These are phyloP conservation scores for Graptemys geographica DNA, from an alignment of 2,797 vertebrate genomes.

Conservation along the genomic window DNA sequence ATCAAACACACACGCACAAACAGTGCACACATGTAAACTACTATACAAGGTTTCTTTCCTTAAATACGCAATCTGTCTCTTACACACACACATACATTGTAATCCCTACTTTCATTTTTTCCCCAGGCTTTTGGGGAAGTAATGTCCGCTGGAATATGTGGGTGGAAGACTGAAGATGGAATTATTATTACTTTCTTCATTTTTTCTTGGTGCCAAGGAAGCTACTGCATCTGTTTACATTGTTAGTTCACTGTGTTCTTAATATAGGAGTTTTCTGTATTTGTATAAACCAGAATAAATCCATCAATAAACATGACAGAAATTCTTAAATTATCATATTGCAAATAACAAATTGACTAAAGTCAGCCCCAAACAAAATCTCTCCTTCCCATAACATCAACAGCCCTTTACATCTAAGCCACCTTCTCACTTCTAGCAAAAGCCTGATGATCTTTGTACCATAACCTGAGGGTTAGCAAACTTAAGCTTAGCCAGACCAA, in stretches of 20 bases:
- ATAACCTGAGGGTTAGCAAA: slow-evolving; percentile 44
- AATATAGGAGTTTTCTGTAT: neutral
- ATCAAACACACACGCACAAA: neutral
- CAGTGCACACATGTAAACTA: slow-evolving; percentile 13
- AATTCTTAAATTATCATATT: slow-evolving; percentile 59
- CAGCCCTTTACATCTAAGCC: slow-evolving; percentile 55
- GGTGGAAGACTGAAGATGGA: neutral
- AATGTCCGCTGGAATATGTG: neutral
- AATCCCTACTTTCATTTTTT: slow-evolving; percentile 33
- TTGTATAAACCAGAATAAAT: neutral
- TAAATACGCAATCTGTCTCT: neutral
- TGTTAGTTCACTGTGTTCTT: neutral
- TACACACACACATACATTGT: slow-evolving; percentile 2
- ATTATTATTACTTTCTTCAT: neutral
- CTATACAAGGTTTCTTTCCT: neutral
- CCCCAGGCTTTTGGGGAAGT: neutral
- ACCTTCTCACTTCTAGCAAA: slow-evolving; percentile 28
- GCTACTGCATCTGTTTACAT: neutral
- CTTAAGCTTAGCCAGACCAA: slow-evolving; percentile 12
- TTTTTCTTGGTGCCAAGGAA: slow-evolving; percentile 2
- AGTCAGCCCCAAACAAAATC: slow-evolving; percentile 44
- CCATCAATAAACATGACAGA: neutral
- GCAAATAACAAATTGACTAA: slow-evolving; percentile 52
- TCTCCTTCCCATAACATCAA: slow-evolving; percentile 27
- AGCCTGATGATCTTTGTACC: slow-evolving; percentile 43